These are phyloP conservation scores for Darevskia mixta DNA, from an alignment of 2,797 vertebrate species.

Conservation along the genomic window DNA sequence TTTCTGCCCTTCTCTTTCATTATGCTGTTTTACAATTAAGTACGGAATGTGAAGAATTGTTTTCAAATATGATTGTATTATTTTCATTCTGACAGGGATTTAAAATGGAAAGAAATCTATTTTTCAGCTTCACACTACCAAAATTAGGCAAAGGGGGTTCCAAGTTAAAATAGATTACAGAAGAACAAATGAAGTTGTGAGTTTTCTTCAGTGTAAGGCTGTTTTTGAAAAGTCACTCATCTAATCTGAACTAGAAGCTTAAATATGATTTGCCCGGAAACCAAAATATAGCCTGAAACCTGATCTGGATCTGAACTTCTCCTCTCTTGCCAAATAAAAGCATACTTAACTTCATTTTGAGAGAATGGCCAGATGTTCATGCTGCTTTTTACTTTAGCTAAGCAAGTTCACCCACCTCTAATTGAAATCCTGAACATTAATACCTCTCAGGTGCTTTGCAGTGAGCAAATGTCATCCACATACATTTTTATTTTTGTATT, in stretches of 20 bases:
- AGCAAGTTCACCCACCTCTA: background rate
- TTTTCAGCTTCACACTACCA: slow-evolving; percentile 3
- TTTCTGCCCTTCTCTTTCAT: background rate
- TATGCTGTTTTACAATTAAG: background rate
- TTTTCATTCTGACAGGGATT: slow-evolving; percentile 8
- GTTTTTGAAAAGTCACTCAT: slow-evolving; percentile 18
- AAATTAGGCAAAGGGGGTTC: background rate
- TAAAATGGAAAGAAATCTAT: slow-evolving; percentile 5
- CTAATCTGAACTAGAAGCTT: slow-evolving; percentile 2
- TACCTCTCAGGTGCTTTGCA: background rate
- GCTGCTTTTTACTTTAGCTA: slow-evolving; percentile 23
- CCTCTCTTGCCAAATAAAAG: slow-evolving; percentile 32
- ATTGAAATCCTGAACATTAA: slow-evolving; percentile 13
- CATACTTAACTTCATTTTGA: slow-evolving; percentile 38
- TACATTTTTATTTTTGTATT: slow-evolving; percentile 3
- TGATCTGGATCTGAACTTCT: slow-evolving; percentile 27
- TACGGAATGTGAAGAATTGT: background rate
- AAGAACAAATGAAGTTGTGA: slow-evolving; percentile 17
- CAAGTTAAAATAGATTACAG: background rate
- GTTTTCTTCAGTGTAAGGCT: background rate
- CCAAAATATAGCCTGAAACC: slow-evolving; percentile 8
- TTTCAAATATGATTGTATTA: background rate
- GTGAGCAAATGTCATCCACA: background rate
- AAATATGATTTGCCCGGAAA: slow-evolving; percentile 21
- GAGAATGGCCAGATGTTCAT: slow-evolving; percentile 16